phyloP scores from a whole-genome alignment of 1,140 invertebrate genomes.

The Leptestheria dahalacensis region DNA sequence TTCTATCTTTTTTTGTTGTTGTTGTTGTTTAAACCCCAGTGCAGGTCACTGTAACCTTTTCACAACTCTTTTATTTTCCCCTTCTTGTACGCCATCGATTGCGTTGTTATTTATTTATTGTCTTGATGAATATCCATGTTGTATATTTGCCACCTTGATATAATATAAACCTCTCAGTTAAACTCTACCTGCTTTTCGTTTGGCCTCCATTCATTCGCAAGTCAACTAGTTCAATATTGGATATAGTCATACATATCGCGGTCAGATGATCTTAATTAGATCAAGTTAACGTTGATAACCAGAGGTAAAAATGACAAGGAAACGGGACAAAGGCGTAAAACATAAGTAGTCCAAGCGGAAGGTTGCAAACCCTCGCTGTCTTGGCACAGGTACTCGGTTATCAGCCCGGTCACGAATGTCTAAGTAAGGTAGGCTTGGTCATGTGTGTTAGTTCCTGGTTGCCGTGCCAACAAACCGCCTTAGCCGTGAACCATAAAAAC shows the following conservation, averaged over 20 bases:
- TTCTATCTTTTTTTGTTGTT: no score
- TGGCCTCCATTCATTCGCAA: no score
- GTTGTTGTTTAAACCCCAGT: no score
- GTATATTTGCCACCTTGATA: not conserved
- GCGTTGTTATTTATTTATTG: not conserved
- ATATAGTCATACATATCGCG: no score
- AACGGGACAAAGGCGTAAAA: no score
- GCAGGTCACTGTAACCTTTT: not conserved
- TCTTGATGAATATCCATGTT: no score
- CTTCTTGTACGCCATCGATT: not conserved
- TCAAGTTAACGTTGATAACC: no score
- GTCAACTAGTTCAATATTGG: not conserved
- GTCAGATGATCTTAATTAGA: no score
- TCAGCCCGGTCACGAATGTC: not conserved
- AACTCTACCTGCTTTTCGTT: no score
- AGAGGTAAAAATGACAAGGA: no score
- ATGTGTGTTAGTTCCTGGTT: constrained; percentile 12
- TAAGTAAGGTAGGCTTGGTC: not conserved
- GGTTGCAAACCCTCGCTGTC: not conserved
- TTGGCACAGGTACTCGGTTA: not conserved
- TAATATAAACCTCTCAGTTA: not conserved
- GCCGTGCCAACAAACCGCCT: not conserved
- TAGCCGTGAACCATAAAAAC: no score
- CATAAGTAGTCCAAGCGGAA: not conserved
- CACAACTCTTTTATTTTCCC: not conserved